Evolutionary conservation across 2,797 vertebrate genomes (phyloP).

Genomic region (Eulemur rubriventer): DNA sequence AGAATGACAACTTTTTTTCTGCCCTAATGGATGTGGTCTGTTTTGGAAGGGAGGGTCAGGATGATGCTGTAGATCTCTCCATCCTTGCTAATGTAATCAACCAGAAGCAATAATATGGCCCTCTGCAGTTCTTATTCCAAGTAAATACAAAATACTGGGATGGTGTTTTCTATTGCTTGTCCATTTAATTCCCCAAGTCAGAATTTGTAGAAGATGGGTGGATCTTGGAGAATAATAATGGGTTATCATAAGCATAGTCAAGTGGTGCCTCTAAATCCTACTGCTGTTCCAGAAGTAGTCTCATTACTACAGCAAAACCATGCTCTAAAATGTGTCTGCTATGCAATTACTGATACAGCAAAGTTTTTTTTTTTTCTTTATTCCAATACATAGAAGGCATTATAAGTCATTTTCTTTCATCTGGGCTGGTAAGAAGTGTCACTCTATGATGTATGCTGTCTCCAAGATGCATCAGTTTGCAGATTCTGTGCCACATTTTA

Average conservation of each 20-base stretch:
- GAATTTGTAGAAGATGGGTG: background rate
- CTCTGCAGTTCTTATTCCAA: background rate
- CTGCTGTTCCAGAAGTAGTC: background rate
- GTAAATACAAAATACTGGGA: background rate
- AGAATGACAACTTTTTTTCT: background rate
- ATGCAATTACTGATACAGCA: background rate
- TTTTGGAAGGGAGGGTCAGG: background rate
- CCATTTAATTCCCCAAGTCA: background rate
- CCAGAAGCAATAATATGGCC: background rate
- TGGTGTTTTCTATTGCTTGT: background rate
- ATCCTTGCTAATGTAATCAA: background rate
- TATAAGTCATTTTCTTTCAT: background rate
- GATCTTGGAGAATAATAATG: background rate
- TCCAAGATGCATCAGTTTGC: background rate
- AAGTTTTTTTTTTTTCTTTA: background rate
- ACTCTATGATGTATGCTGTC: background rate
- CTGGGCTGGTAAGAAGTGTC: background rate
- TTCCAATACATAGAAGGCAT: background rate
- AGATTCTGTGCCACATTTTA: background rate
- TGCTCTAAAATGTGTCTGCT: background rate
- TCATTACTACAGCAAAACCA: background rate
- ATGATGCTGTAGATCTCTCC: background rate
- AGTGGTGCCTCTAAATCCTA: background rate
- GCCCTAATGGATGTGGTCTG: background rate
- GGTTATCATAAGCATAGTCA: background rate